Base-by-base conservation (phyloP, 1,140 invertebrate genomes). In the Leptinotarsa lineolata region DNA sequence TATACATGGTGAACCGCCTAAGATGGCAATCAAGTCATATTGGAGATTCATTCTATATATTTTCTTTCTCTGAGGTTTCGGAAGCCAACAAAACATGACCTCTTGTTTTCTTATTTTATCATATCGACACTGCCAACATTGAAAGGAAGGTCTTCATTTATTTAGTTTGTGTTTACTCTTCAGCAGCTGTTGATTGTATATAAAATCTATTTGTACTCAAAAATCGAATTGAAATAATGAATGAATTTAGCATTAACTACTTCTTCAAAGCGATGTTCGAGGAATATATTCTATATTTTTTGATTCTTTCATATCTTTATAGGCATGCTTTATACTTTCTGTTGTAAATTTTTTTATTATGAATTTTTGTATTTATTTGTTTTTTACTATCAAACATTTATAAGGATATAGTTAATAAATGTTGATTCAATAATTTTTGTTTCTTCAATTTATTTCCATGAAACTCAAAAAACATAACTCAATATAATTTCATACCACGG, bases 291-390 rank as follows among this genome's bases (percentile, higher is more conserved):
- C 22, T 21, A 21, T 22, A 15, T 22, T 24, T 18, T 66, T 44
- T 44, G 8, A 39, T 39, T n/a, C 39, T 18, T 8, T 18, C 24
- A 66, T 18, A 13, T 66, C 39, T n/a, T 66, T 39, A 46, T 8
- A n/a, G 24, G 16, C n/a, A 66, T 39, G 64, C 22, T 44, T 66
- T 66, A 22, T 30, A 66, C 18, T 66, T 63, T 66, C 30, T 66
- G 64, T 66, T 66, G 64, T 66, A 66, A 66, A 66, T 64, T 64
- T 24, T 30, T 66, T 66, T 66, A 64, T 64, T 6, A 39, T 39
- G 16, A 44, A 39, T 64, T 66, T 63, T 66, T 66, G 30, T 66
- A 66, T 66, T 66, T 66, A 66, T 66, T 66, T 66, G 61, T 64
- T 66, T 66, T 66, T 66, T 66, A 44, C 64, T 39, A 66, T 66